Percentiles rank a stretch among this genome's conserved stretches.
Conservation (phyloP, 2,797 vertebrate species). For the Carapus acus region DNA sequence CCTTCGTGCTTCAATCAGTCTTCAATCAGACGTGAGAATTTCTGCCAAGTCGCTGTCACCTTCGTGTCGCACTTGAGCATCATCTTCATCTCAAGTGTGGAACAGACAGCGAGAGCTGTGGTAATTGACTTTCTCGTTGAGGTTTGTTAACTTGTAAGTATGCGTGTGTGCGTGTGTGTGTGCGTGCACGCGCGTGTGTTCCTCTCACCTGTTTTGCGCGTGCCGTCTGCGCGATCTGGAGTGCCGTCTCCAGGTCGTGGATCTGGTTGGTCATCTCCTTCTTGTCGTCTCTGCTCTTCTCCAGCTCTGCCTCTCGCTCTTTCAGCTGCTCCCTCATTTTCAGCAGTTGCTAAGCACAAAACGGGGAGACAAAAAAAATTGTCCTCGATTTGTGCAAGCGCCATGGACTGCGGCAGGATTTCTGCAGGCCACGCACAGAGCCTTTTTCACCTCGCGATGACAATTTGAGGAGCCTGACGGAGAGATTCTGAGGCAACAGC, state of each 20-base stretch:
- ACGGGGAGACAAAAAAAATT: neutral
- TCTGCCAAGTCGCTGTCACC: too few relatives aligned
- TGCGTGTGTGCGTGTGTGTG: neutral
- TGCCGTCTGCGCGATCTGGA: conserved; percentile 48
- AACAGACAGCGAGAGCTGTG: too few relatives aligned
- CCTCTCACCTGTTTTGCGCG: conserved; percentile 37
- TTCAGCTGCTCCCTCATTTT: conserved; percentile 80
- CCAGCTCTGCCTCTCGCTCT: conserved; percentile 73
- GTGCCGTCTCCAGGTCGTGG: conserved; percentile 74
- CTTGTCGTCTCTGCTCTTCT: conserved; percentile 77
- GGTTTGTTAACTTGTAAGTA: neutral
- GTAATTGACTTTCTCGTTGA: neutral
- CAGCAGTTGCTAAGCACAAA: conserved; percentile 72
- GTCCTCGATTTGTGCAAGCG: neutral
- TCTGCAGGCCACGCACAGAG: too few relatives aligned
- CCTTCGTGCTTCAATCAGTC: too few relatives aligned
- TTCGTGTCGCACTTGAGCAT: too few relatives aligned
- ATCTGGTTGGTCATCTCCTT: conserved; percentile 73
- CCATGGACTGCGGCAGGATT: too few relatives aligned
- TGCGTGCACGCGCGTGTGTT: too few relatives aligned
- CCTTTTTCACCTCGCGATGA: too few relatives aligned
- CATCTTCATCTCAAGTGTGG: too few relatives aligned
- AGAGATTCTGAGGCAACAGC: too few relatives aligned
- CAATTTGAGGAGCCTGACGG: too few relatives aligned
- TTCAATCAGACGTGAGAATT: too few relatives aligned